A percentile compares a stretch with the other conserved stretches of the same genome.
Evolutionary conservation across 2,888 invertebrate genomes (phyloP).

Genomic region (Pristionchus mayeri): DNA sequence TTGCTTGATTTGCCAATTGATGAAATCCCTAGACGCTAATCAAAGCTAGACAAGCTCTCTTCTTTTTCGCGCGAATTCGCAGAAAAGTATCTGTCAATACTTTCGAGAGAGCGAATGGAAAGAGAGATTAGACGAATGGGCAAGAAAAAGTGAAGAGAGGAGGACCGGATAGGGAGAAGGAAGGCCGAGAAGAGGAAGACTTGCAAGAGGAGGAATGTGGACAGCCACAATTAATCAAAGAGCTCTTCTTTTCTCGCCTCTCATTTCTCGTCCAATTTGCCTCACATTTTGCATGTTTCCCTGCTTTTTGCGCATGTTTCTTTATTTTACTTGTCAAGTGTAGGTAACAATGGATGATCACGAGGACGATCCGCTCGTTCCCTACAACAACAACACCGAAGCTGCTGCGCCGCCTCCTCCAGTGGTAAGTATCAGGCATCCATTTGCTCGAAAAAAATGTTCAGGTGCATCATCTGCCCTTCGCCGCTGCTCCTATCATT

Average conservation of each 20-base stretch:
- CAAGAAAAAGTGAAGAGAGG: conserved; percentile 2
- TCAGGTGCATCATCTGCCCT: background rate
- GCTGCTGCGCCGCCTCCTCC: no score
- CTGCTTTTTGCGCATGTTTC: background rate
- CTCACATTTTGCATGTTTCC: no score
- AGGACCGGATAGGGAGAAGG: background rate
- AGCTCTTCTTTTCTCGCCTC: background rate
- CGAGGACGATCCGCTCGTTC: no score
- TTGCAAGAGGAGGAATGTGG: background rate
- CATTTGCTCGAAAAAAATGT: no score
- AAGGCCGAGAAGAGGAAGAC: background rate
- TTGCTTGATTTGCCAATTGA: no score
- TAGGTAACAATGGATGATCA: no score
- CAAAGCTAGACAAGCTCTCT: background rate
- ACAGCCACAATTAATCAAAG: conserved; percentile 28
- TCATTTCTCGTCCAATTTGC: background rate
- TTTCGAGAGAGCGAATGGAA: background rate
- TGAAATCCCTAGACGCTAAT: background rate
- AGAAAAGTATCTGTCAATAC: background rate
- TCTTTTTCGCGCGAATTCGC: background rate
- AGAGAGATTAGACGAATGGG: background rate
- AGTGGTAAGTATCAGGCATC: no score
- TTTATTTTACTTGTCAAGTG: no score
- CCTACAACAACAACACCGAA: no score
- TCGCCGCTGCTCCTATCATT: background rate